Percentiles rank a stretch among this genome's conserved stretches.
Conservation (phyloP, 2,888 invertebrate species). For the Pogonocherus hispidulus region DNA sequence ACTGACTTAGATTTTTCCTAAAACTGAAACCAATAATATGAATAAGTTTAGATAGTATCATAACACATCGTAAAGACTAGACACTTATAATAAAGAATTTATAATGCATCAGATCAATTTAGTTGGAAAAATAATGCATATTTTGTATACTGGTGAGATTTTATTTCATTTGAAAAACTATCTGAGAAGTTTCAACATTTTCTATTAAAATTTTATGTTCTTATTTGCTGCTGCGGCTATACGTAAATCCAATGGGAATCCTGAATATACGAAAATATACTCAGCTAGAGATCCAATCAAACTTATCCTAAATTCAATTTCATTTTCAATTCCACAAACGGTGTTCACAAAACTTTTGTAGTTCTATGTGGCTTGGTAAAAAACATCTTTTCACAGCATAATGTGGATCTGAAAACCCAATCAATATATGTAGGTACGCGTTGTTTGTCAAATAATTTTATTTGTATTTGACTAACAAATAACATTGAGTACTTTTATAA, state of each 20-base stretch:
- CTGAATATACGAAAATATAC: slow-evolving; percentile 9
- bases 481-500: no score
- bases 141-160: not conserved
- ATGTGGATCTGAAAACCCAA: not conserved
- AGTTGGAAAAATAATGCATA: not conserved
- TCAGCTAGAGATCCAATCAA: slow-evolving; percentile 9
- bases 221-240: slow-evolving; percentile 4
- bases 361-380: not conserved
- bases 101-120: no score
- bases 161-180: not conserved
- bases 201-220: slow-evolving; percentile 2
- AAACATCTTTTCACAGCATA: not conserved
- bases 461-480: no score
- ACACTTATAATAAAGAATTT: no score
- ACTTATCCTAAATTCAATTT: slow-evolving; percentile 12
- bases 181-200: not conserved
- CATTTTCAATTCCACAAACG: not conserved
- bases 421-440: no score
- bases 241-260: slow-evolving; percentile 1
- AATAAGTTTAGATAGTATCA: no score
- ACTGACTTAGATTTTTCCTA: no score
- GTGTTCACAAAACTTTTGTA: not conserved
- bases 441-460: no score
- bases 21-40: no score
- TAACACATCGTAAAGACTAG: no score